A percentile compares a stretch with the other conserved stretches of the same genome.
phyloP scores from a whole-genome alignment of 2,888 invertebrate genomes.

The Tachystola acroxantha region DNA sequence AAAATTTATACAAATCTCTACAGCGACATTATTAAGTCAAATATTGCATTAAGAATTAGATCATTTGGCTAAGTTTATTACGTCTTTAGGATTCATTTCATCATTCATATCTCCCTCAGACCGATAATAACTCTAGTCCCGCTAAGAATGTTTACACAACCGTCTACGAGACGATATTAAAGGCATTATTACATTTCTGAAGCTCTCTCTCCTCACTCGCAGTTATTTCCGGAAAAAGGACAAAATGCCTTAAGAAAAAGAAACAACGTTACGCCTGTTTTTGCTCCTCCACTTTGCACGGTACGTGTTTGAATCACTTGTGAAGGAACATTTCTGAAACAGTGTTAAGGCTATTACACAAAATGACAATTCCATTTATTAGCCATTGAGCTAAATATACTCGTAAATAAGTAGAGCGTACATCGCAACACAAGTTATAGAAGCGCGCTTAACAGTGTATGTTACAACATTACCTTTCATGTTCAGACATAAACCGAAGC shows the following conservation, averaged over 20 bases:
- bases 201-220: conserved; percentile 29
- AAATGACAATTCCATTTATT: not conserved
- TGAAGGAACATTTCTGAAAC: not conserved
- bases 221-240: conserved; percentile 29
- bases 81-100: conserved; percentile 25
- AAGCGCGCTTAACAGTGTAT: too few species aligned
- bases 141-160: conserved; percentile 46
- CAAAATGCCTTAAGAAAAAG: conserved; percentile 33
- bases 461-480: too few species aligned
- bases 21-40: not conserved
- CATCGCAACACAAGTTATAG: too few species aligned
- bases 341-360: not conserved
- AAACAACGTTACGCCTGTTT: conserved; percentile 24
- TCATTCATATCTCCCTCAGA: conserved; percentile 33
- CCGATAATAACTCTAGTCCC: conserved; percentile 38
- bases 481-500: too few species aligned
- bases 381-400: not conserved
- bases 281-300: conserved; percentile 17
- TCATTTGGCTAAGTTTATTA: conserved; percentile 1
- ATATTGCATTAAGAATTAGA: conserved; percentile 1
- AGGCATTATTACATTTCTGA: conserved; percentile 57
- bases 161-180: conserved; percentile 46
- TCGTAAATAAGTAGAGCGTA: too few species aligned
- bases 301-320: conserved; percentile 3
- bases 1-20: too few species aligned